A percentile compares a stretch with the other conserved stretches of the same genome.
Conservation (phyloP, 2,113 vertebrate species). For the Neolamprologus caudopunctatus region DNA sequence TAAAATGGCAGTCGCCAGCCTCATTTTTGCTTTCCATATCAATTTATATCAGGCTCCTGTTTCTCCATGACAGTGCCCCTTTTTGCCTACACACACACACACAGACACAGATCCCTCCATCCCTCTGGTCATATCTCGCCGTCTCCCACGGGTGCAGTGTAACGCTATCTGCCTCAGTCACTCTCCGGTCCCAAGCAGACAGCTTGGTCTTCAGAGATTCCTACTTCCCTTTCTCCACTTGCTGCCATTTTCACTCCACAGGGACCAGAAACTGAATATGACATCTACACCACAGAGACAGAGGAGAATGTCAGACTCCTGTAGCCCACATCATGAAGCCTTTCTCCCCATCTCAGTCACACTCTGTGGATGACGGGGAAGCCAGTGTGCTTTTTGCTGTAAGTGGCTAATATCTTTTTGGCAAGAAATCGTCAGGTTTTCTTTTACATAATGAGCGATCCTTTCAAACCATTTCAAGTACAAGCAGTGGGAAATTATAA, state of each 20-base stretch:
- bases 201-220: conserved; percentile 46
- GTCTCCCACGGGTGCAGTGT: conserved; percentile 51
- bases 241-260: conserved; percentile 32
- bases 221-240: conserved; percentile 11
- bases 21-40: neutral
- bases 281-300: conserved; percentile 49
- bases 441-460: neutral
- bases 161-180: conserved; percentile 58
- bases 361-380: neutral
- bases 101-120: neutral
- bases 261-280: conserved; percentile 61
- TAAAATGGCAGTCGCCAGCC: neutral
- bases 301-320: conserved; percentile 44
- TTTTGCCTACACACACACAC: neutral
- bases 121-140: conserved; percentile 45
- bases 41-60: neutral
- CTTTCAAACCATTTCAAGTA: neutral
- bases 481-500: neutral
- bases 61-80: neutral
- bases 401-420: neutral
- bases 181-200: conserved; percentile 49
- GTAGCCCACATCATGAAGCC: conserved; percentile 13
- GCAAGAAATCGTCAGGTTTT: neutral
- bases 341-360: neutral
- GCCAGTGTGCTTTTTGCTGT: neutral